phyloP scores from a whole-genome alignment of 1,140 invertebrate genomes.

The Sipha flava region DNA sequence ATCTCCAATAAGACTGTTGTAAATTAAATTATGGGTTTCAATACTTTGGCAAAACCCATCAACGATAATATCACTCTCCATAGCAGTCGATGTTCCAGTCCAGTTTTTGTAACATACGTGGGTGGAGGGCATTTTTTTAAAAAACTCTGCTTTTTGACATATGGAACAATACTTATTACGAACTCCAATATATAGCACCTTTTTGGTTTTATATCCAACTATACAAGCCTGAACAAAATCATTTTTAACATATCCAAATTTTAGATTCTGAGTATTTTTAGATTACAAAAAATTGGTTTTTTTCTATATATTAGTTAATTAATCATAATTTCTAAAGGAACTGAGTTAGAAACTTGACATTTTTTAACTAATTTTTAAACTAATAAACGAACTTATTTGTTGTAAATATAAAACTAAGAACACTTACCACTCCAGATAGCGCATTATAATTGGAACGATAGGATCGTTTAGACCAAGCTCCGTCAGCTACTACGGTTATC shows the following conservation, averaged over 20 bases:
- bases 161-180: not conserved
- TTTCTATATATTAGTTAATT: too few species aligned
- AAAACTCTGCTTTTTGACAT: not conserved
- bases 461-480: constrained; percentile 39
- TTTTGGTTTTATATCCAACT: constrained; percentile 33
- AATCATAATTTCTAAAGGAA: too few species aligned
- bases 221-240: constrained; percentile 32
- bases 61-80: not conserved
- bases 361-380: too few species aligned
- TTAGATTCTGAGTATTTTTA: too few species aligned
- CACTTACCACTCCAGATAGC: constrained; percentile 38
- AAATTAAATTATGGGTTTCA: constrained; percentile 40
- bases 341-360: too few species aligned
- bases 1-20: constrained; percentile 41
- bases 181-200: constrained; percentile 38
- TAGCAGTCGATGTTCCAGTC: not conserved
- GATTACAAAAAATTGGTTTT: too few species aligned
- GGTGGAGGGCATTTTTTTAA: not conserved
- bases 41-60: constrained; percentile 43
- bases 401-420: not conserved
- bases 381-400: too few species aligned
- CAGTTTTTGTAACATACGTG: constrained; percentile 14
- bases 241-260: constrained; percentile 23
- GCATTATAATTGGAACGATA: constrained; percentile 40
- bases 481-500: constrained; percentile 41